Evolutionary conservation across 30 jellyfish, hydroid and myxozoan genomes (phyloP).

Genomic region (Aurelia sp.): DNA sequence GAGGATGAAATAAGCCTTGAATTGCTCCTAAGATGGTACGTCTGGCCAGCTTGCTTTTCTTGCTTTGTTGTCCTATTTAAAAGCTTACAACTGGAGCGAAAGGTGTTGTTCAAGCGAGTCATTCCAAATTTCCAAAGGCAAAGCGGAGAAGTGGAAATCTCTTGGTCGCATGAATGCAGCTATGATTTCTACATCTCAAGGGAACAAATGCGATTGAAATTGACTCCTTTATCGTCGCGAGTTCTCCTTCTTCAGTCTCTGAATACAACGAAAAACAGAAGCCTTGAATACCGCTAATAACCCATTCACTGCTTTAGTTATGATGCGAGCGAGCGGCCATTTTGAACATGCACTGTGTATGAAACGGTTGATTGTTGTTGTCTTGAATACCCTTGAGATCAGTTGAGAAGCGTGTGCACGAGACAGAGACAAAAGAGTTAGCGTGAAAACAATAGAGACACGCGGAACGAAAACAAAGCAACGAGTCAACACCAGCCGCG

Average conservation of each 20-base stretch:
- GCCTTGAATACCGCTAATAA: background rate
- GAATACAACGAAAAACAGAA: background rate
- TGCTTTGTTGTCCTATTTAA: conserved; percentile 38
- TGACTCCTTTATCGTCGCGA: background rate
- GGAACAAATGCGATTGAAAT: conserved; percentile 4
- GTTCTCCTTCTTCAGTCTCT: background rate
- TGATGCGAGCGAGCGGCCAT: conserved; percentile 46
- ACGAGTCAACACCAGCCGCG: conserved; percentile 80
- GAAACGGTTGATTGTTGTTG: conserved; percentile 68
- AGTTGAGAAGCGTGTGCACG: conserved; percentile 68
- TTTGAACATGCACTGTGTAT: conserved; percentile 45
- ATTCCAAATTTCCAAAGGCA: conserved; percentile 58
- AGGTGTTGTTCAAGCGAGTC: conserved; percentile 69
- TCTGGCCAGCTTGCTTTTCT: conserved; percentile 63
- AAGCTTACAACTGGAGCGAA: conserved; percentile 68
- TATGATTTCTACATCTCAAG: conserved; percentile 34
- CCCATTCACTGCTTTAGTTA: background rate
- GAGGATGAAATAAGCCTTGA: conserved; percentile 9
- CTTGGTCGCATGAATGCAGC: conserved; percentile 58
- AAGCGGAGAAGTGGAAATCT: conserved; percentile 37
- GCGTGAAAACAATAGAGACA: conserved; percentile 45
- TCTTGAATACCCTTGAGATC: conserved; percentile 42
- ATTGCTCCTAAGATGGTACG: conserved; percentile 26
- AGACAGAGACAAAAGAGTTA: conserved; percentile 37
- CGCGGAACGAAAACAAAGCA: conserved; percentile 68